phyloP scores from a whole-genome alignment of 2,113 vertebrate genomes.

The Scartelaos histophorus region DNA sequence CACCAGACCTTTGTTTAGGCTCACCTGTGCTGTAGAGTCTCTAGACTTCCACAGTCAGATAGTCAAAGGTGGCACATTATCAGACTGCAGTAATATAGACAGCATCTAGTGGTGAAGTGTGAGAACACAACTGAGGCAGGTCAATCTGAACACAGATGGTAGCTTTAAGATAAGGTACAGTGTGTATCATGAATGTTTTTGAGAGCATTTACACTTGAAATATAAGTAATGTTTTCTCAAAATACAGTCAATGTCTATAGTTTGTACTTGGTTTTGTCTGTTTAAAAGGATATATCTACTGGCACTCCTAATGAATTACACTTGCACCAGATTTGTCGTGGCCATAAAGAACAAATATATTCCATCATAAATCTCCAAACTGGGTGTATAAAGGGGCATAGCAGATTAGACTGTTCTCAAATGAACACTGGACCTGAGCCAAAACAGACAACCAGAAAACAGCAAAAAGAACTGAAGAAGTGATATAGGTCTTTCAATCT shows the following conservation, averaged over 20 bases:
- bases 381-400: constrained; percentile 15
- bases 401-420: constrained; percentile 35
- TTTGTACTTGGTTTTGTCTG: background rate
- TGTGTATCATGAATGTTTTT: background rate
- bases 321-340: background rate
- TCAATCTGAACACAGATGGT: too few species aligned
- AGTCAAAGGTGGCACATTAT: too few species aligned
- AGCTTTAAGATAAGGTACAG: background rate
- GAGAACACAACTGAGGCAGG: too few species aligned
- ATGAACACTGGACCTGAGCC: constrained; percentile 40
- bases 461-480: constrained; percentile 26
- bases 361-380: constrained; percentile 3
- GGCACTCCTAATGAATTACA: background rate
- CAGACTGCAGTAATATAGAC: too few species aligned
- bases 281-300: background rate
- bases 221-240: background rate
- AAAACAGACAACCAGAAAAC: constrained; percentile 34
- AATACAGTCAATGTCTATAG: background rate
- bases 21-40: too few species aligned
- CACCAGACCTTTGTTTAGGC: too few species aligned
- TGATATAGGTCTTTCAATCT: constrained; percentile 34
- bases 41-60: too few species aligned
- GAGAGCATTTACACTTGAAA: background rate
- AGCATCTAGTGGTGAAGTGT: too few species aligned
- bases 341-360: constrained; percentile 39